These are phyloP conservation scores for Bacillus rossius DNA, from an alignment of 1,140 invertebrate genomes.

Conservation along the genomic window DNA sequence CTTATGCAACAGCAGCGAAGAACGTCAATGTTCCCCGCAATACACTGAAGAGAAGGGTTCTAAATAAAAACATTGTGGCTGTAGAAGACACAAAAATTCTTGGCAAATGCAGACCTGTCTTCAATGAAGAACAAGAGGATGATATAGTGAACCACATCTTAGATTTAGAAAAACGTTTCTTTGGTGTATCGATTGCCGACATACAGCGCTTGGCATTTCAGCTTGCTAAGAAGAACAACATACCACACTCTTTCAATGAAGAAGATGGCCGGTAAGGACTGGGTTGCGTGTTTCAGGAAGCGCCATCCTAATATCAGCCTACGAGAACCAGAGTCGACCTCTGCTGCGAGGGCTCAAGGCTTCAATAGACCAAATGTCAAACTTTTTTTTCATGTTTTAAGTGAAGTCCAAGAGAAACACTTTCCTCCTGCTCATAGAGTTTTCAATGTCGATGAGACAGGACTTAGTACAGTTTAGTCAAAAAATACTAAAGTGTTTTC, in stretches of 20 bases:
- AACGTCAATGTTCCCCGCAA: neutral
- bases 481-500: slow-evolving; percentile 34
- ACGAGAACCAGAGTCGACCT: slow-evolving; percentile 4
- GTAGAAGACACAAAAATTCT: slow-evolving; percentile 7
- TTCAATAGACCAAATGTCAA: slow-evolving; percentile 34
- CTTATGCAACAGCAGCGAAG: neutral
- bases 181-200: neutral
- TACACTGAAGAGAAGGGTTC: slow-evolving; percentile 2
- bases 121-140: slow-evolving; percentile 3
- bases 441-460: slow-evolving; percentile 39
- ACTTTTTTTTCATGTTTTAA: slow-evolving; percentile 24
- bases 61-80: neutral
- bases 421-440: slow-evolving; percentile 26
- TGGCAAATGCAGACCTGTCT: slow-evolving; percentile 3
- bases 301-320: slow-evolving; percentile 3
- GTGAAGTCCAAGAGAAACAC: slow-evolving; percentile 15
- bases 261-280: slow-evolving; percentile 7
- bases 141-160: neutral
- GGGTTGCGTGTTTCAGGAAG: slow-evolving; percentile 2
- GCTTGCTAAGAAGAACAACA: slow-evolving; percentile 6
- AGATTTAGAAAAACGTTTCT: slow-evolving; percentile 6
- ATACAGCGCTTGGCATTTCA: slow-evolving; percentile 1
- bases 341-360: slow-evolving; percentile 31
- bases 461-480: slow-evolving; percentile 35
- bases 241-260: neutral